These are phyloP conservation scores for Alcis repandata DNA, from an alignment of 2,888 invertebrate species.

Conservation along the genomic window DNA sequence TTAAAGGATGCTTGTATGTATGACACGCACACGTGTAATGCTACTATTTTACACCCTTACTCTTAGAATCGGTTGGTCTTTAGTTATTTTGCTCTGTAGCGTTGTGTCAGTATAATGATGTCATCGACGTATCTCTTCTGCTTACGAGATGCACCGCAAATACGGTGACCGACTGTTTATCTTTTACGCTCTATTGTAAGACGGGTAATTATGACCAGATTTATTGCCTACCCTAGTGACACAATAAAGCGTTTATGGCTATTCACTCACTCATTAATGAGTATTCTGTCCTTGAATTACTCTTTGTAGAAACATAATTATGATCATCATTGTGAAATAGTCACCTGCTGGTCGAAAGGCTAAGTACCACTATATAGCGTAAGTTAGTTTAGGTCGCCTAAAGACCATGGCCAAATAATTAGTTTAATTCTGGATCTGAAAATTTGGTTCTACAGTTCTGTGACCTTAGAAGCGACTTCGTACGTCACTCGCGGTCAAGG, in stretches of 20 bases:
- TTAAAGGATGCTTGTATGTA: not conserved
- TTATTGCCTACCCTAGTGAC: conserved; percentile 33
- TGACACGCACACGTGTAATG: not conserved
- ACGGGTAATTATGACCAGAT: conserved; percentile 35
- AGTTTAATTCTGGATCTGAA: no score
- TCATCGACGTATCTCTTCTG: conserved; percentile 49
- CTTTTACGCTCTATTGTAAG: conserved; percentile 32
- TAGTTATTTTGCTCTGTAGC: not conserved
- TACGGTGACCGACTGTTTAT: conserved; percentile 41
- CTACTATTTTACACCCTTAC: not conserved
- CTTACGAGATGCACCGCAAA: conserved; percentile 46
- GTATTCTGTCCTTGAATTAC: conserved; percentile 10
- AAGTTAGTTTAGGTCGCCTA: no score
- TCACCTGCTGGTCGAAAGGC: no score
- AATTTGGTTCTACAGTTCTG: no score
- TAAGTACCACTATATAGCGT: not conserved
- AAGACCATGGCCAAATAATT: no score
- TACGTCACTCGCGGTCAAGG: no score
- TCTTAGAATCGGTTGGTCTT: not conserved
- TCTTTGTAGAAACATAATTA: not conserved
- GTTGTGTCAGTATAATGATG: conserved; percentile 54
- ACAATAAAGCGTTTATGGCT: conserved; percentile 14
- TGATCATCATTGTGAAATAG: no score
- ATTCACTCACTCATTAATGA: conserved; percentile 3
- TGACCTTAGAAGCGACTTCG: no score